Evolutionary conservation across 1,140 invertebrate species (phyloP), one percentile per base, ranked within the genome.

Genomic region (Scaptomyza graminum): DNA sequence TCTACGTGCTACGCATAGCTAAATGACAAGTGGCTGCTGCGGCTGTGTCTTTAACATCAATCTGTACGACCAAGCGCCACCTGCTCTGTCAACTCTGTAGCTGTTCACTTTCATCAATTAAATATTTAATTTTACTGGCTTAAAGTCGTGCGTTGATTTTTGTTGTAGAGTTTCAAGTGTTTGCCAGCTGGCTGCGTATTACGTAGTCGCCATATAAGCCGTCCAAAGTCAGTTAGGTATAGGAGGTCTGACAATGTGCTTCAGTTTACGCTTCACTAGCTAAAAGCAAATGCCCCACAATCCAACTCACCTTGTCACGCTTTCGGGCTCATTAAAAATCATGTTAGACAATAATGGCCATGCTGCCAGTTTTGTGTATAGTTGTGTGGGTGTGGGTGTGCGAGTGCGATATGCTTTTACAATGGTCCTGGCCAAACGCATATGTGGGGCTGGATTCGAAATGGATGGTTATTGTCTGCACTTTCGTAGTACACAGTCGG

Each of bases 101-200:
- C 68, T 52, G 51, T 61, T 82, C 75, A 78, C 63, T 87, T 68
- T 60, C 62, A 72, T 78, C 74, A 82, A 85, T 85, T 85, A 85
- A 85, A 75, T 69, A 78, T 85, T 85, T 74, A 79, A 73, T 76
- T 76, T 68, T 28, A 39, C 43, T 62, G 49, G 39, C 28, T 73
- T 68, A 28, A 61, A 73, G 16, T 68, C 56, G 51, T 62, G 50
- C 64, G 44, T 62, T 62, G 68, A 66, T 74, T 57, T 72, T 18
- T 34, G 50, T 60, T 47, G 62, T 62, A 59, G 59, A 65, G 28
- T 62, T 68, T 61, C 11, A 16, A 44, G 57, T 56, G 50, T 25
- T 34, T 13, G 5, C 15, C 39, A 50, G 49, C 9, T 25, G 52
- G 8, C 7, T 28, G 18, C n/a, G 22, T 46, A 83, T 75, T 64